Evolutionary conservation across 2,113 vertebrate genomes (phyloP), one percentile per base, ranked within the genome.

Genomic region (Mormyrus iriodes): DNA sequence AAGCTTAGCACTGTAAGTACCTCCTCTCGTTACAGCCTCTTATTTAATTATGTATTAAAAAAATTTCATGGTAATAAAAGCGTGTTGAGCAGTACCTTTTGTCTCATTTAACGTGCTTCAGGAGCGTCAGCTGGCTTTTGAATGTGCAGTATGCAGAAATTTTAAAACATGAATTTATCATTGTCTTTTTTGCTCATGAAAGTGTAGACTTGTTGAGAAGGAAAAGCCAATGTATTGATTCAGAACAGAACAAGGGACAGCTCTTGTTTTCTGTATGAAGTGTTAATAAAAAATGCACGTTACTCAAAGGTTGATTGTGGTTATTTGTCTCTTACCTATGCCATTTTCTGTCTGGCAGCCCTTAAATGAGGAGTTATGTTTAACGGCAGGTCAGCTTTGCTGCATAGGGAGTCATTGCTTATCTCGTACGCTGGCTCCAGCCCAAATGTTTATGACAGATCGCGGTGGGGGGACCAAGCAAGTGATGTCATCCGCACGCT

Each of bases 1-100:
- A 99, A 99, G 95, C 96, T 99, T 93, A 99, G 98, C 97, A 99
- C 98, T 96, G 98, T 99, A 93, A 99, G 98, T 98, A 85, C 65
- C 87, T 92, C 92, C 90, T 89, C 88, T 92, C 12, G 39, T 76
- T 90, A 27, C 39, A 24, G 39, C 7, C 31, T 46, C 35, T 21
- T 3, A 27, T 42, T 44, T 49, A 86, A 87, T 35, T 3, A 13
- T 86, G 31, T 10, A 55, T 21, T 86, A 42, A 13, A 10, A 55
- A 53, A 24, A 13, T 17, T 85, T n/a, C 6, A 13, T 27, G 44
- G 24, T 85, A 39, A 76, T 85, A n/a, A 49, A 85, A 85, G 12
- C 4, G 1, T 48, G 83, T 48, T 51, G n/a, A 49, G 48, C 27
- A 48, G 83, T 51, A 51, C 83, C n/a, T 17, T 69, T 69, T n/a